Percentiles rank a stretch among this genome's conserved stretches.
Conservation (phyloP, 2,113 vertebrate genomes). For the Larimichthys crocea region DNA sequence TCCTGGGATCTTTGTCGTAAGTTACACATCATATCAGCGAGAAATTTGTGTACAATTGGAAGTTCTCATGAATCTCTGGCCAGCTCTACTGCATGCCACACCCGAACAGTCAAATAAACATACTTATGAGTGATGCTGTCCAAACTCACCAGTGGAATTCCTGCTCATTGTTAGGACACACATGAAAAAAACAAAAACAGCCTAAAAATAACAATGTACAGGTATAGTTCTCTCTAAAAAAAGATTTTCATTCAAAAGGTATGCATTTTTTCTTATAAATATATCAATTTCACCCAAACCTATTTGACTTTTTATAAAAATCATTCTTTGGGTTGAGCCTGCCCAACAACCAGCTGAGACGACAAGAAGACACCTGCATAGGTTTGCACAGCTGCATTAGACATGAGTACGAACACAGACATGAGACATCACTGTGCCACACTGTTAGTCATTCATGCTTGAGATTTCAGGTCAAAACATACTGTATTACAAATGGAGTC, state of each 20-base stretch:
- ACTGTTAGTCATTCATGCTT: conserved; percentile 41
- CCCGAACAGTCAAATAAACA: conserved; percentile 22
- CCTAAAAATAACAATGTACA: conserved; percentile 55
- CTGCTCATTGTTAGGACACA: conserved; percentile 35
- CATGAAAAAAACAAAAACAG: conserved; percentile 24
- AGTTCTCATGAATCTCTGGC: background rate
- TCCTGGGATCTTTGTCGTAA: background rate
- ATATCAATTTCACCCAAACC: conserved; percentile 80
- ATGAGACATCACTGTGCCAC: conserved; percentile 32
- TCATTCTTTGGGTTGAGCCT: conserved; percentile 85
- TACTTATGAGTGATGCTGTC: conserved; percentile 2
- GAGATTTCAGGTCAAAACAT: conserved; percentile 33
- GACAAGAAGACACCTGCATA: conserved; percentile 83
- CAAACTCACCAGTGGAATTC: conserved; percentile 2
- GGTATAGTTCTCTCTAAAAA: conserved; percentile 75
- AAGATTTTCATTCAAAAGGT: conserved; percentile 79
- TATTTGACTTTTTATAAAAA: conserved; percentile 69
- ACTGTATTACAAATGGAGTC: conserved; percentile 27
- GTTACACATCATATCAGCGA: background rate
- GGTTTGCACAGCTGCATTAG: conserved; percentile 75
- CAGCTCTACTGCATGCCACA: conserved; percentile 34
- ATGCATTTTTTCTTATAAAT: conserved; percentile 82
- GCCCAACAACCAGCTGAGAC: conserved; percentile 78
- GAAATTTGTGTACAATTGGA: conserved; percentile 17
- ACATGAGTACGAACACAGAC: conserved; percentile 48